Percentiles rank a stretch among this genome's conserved stretches.
These are phyloP conservation scores for Cephalopholis sonnerati DNA, from an alignment of 2,113 vertebrate genomes.

Conservation along the genomic window DNA sequence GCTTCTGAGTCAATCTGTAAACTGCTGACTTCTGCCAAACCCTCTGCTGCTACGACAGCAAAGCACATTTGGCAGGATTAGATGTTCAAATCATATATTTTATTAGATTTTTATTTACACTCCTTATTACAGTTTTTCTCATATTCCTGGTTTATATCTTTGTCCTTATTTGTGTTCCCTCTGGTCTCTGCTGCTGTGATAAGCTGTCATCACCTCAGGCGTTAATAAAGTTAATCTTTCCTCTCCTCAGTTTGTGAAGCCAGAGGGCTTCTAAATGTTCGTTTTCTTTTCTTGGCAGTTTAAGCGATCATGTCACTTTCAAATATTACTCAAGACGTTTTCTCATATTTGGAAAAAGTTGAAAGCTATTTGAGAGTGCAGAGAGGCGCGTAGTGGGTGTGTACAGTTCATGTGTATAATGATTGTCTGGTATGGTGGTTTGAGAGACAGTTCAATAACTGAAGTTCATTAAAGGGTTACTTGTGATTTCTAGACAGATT, in stretches of 20 bases:
- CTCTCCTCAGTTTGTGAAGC: neutral
- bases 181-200: neutral
- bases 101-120: neutral
- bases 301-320: neutral
- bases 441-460: conserved; percentile 1
- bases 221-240: conserved; percentile 16
- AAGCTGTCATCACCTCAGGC: neutral
- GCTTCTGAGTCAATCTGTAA: conserved; percentile 30
- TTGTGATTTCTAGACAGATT: too few relatives aligned
- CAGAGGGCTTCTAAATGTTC: neutral
- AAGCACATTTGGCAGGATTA: conserved; percentile 12
- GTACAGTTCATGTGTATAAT: neutral
- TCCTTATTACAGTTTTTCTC: neutral
- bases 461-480: neutral
- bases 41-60: conserved; percentile 2
- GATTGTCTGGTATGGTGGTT: neutral
- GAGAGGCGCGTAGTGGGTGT: neutral
- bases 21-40: conserved; percentile 39
- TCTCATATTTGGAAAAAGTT: neutral
- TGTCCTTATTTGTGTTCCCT: neutral
- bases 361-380: neutral
- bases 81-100: conserved; percentile 16
- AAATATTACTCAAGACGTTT: neutral
- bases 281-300: neutral
- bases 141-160: neutral